Evolutionary conservation across 2,797 vertebrate genomes (phyloP).

Genomic region (Todus mexicanus): DNA sequence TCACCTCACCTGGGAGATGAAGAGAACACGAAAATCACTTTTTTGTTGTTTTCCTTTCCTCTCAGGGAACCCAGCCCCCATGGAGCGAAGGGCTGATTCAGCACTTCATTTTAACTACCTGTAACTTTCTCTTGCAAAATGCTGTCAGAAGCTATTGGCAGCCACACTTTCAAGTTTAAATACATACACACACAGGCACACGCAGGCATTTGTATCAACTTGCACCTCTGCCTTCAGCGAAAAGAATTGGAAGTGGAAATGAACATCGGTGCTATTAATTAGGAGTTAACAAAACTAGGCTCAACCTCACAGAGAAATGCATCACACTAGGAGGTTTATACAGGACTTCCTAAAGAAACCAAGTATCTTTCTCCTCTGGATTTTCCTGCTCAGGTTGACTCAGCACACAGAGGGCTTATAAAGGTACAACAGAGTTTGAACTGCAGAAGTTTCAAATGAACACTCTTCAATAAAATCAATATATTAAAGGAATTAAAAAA

Average conservation of each 20-base stretch:
- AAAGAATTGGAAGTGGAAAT: not conserved
- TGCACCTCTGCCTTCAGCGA: not conserved
- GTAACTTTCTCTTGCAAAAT: not conserved
- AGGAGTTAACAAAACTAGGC: not conserved
- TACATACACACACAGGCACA: not conserved
- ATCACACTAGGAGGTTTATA: not conserved
- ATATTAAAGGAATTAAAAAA: conserved; percentile 6
- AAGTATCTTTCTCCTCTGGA: conserved; percentile 50
- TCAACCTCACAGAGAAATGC: conserved; percentile 4
- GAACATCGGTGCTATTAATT: not conserved
- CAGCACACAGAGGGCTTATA: conserved; percentile 68
- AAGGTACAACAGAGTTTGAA: conserved; percentile 37
- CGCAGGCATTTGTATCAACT: not conserved
- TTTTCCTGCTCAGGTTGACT: conserved; percentile 70
- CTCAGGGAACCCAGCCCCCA: not conserved
- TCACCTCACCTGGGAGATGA: not conserved
- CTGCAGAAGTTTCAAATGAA: conserved; percentile 35
- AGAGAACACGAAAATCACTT: not conserved
- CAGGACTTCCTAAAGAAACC: conserved; percentile 47
- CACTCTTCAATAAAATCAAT: conserved; percentile 48
- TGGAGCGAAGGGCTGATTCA: not conserved
- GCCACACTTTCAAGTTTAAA: not conserved
- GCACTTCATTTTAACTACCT: not conserved
- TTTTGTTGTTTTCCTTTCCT: not conserved
- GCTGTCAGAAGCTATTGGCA: not conserved